phyloP scores from a whole-genome alignment of 2,113 vertebrate species.

The Saimiri boliviensis region DNA sequence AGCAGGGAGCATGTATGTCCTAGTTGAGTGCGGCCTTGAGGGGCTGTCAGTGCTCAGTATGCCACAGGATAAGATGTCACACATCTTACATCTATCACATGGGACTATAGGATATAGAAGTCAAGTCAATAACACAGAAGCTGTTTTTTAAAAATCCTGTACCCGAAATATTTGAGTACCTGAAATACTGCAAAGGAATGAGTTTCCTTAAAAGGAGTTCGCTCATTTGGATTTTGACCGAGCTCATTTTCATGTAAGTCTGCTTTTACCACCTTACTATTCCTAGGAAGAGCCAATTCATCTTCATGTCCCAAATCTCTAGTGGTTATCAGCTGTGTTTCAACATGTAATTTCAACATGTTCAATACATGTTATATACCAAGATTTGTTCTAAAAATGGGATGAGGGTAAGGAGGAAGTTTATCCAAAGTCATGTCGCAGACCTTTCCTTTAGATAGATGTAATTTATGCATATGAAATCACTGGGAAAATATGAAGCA shows the following conservation, averaged over 20 bases:
- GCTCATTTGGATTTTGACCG: neutral
- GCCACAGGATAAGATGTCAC: neutral
- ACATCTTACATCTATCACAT: neutral
- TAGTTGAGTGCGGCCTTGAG: neutral
- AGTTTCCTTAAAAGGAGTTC: conserved; percentile 8
- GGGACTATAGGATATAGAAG: neutral
- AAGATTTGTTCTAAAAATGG: neutral
- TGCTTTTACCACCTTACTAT: neutral
- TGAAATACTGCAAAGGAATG: neutral
- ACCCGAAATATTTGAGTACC: neutral
- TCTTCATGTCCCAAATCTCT: neutral
- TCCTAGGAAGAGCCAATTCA: neutral
- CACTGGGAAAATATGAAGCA: neutral
- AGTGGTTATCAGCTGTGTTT: neutral
- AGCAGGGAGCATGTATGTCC: neutral
- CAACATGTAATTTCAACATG: neutral
- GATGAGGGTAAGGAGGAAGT: neutral
- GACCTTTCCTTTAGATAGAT: neutral
- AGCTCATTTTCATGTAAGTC: neutral
- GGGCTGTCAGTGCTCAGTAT: neutral
- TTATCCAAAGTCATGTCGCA: neutral
- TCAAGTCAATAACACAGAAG: neutral
- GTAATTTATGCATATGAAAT: neutral
- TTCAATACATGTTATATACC: neutral
- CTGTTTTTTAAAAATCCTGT: neutral